Conservation (phyloP, 2,113 vertebrate species). For the Pelobates fuscus region DNA sequence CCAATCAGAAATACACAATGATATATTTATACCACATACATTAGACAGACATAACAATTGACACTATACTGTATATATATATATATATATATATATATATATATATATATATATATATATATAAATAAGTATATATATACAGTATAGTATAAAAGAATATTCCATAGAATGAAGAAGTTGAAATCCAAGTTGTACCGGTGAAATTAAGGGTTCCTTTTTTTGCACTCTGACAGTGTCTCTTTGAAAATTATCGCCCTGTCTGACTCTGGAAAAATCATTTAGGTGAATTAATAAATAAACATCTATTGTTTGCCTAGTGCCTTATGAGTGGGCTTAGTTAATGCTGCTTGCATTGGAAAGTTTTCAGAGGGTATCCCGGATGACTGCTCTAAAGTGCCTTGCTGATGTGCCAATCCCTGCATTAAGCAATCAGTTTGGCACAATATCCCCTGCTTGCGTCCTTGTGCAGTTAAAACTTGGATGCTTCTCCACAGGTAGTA, state of each 20-base stretch:
- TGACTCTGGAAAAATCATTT: constrained; percentile 23
- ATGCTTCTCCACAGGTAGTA: not conserved
- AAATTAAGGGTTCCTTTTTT: too few species aligned
- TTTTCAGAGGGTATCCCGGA: constrained; percentile 28
- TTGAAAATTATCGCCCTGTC: not conserved
- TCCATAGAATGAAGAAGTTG: too few species aligned
- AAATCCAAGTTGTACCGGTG: too few species aligned
- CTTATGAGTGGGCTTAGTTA: constrained; percentile 21
- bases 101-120: too few species aligned
- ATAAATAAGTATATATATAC: too few species aligned
- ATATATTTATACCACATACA: too few species aligned
- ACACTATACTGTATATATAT: too few species aligned
- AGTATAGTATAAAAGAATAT: too few species aligned
- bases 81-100: too few species aligned
- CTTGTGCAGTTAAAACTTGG: not conserved
- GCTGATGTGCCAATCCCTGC: constrained; percentile 13
- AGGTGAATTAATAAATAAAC: constrained; percentile 24
- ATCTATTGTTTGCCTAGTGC: constrained; percentile 17
- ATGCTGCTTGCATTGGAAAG: constrained; percentile 31
- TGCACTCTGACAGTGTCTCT: not conserved
- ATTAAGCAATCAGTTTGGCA: constrained; percentile 37
- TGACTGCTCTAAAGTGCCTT: constrained; percentile 21
- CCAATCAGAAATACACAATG: too few species aligned
- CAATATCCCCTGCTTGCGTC: not conserved
- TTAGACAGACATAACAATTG: too few species aligned